Percentiles rank a stretch among this genome's conserved stretches.
Conservation (phyloP, 1,140 invertebrate genomes). For the Pectinophora gossypiella region DNA sequence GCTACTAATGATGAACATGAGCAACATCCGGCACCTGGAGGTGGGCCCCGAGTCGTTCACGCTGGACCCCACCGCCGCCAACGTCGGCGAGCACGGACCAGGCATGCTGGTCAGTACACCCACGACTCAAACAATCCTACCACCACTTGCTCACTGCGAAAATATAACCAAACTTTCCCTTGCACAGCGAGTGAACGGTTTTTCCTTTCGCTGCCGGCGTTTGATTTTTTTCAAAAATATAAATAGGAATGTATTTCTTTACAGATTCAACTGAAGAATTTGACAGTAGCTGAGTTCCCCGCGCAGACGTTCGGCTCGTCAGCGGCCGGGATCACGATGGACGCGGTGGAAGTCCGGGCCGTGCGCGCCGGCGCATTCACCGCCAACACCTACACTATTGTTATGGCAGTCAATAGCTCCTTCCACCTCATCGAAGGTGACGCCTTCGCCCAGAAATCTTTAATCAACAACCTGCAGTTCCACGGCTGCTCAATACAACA, state of each 20-base stretch:
- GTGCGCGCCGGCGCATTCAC: slow-evolving; percentile 80
- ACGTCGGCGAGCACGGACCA: slow-evolving; percentile 60
- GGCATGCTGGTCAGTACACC: slow-evolving; percentile 61
- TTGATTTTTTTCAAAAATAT: no score
- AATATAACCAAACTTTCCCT: no score
- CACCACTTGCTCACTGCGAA: no score
- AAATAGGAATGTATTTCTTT: slow-evolving; percentile 27
- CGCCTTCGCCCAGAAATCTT: slow-evolving; percentile 79
- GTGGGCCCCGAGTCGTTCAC: slow-evolving; percentile 78
- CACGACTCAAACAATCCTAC: no score
- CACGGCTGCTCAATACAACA: slow-evolving; percentile 76
- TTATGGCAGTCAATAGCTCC: slow-evolving; percentile 78
- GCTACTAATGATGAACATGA: slow-evolving; percentile 77
- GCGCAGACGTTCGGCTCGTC: slow-evolving; percentile 79
- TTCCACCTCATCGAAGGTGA: slow-evolving; percentile 77
- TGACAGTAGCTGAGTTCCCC: slow-evolving; percentile 77
- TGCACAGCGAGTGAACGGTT: no score
- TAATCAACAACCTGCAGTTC: slow-evolving; percentile 79
- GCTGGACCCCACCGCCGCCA: slow-evolving; percentile 73
- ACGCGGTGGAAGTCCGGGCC: slow-evolving; percentile 73
- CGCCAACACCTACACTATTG: slow-evolving; percentile 77
- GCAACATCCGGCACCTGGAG: slow-evolving; percentile 73
- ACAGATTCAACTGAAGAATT: slow-evolving; percentile 81
- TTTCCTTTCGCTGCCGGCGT: no score
- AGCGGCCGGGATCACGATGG: slow-evolving; percentile 78